A percentile compares a stretch with the other conserved stretches of the same genome.
phyloP scores from a whole-genome alignment of 2,113 vertebrate species.

The Nanorana parkeri region DNA sequence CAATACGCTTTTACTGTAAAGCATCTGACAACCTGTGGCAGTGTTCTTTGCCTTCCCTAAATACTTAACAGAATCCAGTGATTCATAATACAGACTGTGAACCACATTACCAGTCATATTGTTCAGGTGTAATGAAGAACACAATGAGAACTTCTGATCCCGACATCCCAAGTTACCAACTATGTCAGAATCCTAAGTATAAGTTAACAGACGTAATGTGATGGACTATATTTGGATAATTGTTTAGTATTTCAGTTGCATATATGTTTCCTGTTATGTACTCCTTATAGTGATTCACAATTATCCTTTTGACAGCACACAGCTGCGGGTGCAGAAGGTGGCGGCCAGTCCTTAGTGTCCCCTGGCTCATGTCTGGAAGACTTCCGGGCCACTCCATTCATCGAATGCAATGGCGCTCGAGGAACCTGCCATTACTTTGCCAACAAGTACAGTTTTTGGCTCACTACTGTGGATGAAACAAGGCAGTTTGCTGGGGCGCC shows the following conservation, averaged over 20 bases:
- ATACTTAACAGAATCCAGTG: no score
- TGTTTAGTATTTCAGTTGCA: not conserved
- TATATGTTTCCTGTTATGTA: not conserved
- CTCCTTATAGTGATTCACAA: not conserved
- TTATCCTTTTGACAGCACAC: conserved; percentile 82
- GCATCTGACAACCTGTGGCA: no score
- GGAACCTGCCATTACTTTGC: conserved; percentile 95
- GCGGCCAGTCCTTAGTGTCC: conserved; percentile 92
- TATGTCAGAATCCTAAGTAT: no score
- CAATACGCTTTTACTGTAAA: no score
- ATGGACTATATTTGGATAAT: no score
- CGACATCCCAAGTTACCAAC: no score
- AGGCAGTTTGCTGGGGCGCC: conserved; percentile 77
- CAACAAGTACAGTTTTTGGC: conserved; percentile 98
- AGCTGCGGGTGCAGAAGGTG: conserved; percentile 85
- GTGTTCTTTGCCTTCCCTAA: no score
- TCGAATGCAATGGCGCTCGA: conserved; percentile 90
- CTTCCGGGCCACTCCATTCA: conserved; percentile 92
- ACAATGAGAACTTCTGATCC: no score
- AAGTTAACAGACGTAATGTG: no score
- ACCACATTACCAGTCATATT: no score
- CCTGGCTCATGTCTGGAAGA: conserved; percentile 95
- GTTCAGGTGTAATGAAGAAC: no score
- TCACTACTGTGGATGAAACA: conserved; percentile 79
- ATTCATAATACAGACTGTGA: no score